Evolutionary conservation across 2,113 vertebrate species (phyloP).

Genomic region (Triplophysa dalaica): DNA sequence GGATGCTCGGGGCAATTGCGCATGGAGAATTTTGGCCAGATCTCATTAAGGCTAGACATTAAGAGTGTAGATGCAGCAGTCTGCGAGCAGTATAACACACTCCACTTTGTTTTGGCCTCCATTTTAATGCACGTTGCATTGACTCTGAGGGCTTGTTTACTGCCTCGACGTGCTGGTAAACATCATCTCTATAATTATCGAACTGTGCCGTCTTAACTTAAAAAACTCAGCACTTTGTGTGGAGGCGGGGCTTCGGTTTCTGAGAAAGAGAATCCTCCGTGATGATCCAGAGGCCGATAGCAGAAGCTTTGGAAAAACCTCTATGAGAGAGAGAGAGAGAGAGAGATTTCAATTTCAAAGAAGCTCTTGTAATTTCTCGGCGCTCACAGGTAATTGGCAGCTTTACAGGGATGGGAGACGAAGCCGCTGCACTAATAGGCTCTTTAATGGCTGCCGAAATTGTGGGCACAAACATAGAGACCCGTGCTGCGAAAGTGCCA

Average conservation of each 20-base stretch:
- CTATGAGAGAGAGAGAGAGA: not conserved
- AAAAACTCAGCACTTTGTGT: not conserved
- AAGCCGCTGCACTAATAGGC: constrained; percentile 39
- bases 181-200: not conserved
- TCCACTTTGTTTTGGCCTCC: not conserved
- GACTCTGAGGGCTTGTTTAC: constrained; percentile 14
- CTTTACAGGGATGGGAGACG: constrained; percentile 45
- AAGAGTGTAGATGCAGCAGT: not conserved
- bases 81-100: not conserved
- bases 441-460: constrained; percentile 54
- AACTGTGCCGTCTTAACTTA: constrained; percentile 16
- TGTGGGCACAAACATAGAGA: constrained; percentile 47
- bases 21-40: constrained; percentile 16
- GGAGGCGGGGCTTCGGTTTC: not conserved
- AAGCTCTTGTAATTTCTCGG: constrained; percentile 51
- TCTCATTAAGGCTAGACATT: constrained; percentile 28
- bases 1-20: not conserved
- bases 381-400: constrained; percentile 53
- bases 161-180: not conserved
- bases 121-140: constrained; percentile 4
- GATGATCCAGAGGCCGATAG: constrained; percentile 46
- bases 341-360: constrained; percentile 57
- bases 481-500: constrained; percentile 26
- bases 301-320: constrained; percentile 45
- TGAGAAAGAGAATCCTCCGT: constrained; percentile 25